Conservation (phyloP, 2,888 invertebrate genomes). For the Tipula lateralis region DNA sequence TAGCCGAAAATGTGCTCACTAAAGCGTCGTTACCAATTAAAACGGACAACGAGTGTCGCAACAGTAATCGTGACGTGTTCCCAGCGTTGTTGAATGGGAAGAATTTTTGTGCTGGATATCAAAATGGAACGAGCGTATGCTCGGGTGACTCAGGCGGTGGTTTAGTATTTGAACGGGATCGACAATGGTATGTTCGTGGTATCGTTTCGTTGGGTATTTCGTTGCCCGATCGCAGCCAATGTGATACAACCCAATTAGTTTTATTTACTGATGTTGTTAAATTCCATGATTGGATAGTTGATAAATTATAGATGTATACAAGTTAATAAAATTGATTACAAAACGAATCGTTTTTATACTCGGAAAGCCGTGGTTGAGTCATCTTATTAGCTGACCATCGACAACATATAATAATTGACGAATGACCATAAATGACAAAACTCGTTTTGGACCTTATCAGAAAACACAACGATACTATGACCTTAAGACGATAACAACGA, state of each 20-base stretch:
- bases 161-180: neutral
- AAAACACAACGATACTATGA: no score
- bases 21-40: neutral
- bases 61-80: neutral
- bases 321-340: no score
- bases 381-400: no score
- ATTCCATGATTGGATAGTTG: slow-evolving; percentile 42
- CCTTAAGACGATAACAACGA: no score
- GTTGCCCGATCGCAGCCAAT: slow-evolving; percentile 41
- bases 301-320: neutral
- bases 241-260: slow-evolving; percentile 50
- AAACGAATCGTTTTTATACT: no score
- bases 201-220: slow-evolving; percentile 35
- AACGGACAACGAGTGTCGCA: neutral
- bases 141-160: neutral
- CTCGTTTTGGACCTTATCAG: no score
- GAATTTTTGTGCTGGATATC: neutral
- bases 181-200: slow-evolving; percentile 33
- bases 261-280: slow-evolving; percentile 50
- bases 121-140: slow-evolving; percentile 12
- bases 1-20: neutral
- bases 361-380: no score
- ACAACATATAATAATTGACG: no score
- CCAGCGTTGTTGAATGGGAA: neutral
- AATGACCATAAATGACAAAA: no score